Evolutionary conservation across 2,888 invertebrate genomes (phyloP), one percentile per base, ranked within the genome.

Genomic region (Digitonthophagus gazella): DNA sequence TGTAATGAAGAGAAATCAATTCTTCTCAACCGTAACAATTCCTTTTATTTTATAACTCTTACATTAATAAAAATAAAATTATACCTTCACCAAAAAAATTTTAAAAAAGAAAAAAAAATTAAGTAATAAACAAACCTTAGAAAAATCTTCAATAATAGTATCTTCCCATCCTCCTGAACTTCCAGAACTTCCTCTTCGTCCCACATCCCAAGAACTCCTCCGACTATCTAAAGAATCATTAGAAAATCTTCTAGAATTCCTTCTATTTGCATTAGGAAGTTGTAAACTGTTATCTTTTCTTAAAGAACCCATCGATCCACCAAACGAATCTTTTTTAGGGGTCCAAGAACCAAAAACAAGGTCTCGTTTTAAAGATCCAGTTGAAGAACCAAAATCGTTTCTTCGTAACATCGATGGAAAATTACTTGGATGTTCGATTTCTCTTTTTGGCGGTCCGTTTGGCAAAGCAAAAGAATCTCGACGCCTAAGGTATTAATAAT

Each of bases 161-260:
- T 87, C 87, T 70, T 87, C 87, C 83, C 85, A 86, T 76, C 87
- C 84, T 70, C 28, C 28, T 77, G 86, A 82, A 57, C 89, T 88
- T 15, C 88, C 85, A n/a, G 88, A 87, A 75, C 87, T 87, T 11
- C 88, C 87, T 71, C 90, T 84, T 72, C 90, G 85, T 5, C 58
- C 68, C 1, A 87, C 85, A 75, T 91, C 91, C 91, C 90, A 91
- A 64, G 88, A 88, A 75, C 88, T 87, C 72, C 91, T 86, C 83
- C 90, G 88, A 71, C 86, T 85, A 77, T 92, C 91, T 80, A 92
- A 80, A 0, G 92, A 92, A 80, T 92, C 92, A 54, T 89, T 89
- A 0, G 92, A 92, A 67, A 86, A 86, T 70, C 86, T 82, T 69
- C 86, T 81, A 57, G 84, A 82, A 64, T 84, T 85, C 63, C 85